A percentile compares a stretch with the other conserved stretches of the same genome.
Conservation (phyloP, 2,888 invertebrate genomes). For the Timema podura region DNA sequence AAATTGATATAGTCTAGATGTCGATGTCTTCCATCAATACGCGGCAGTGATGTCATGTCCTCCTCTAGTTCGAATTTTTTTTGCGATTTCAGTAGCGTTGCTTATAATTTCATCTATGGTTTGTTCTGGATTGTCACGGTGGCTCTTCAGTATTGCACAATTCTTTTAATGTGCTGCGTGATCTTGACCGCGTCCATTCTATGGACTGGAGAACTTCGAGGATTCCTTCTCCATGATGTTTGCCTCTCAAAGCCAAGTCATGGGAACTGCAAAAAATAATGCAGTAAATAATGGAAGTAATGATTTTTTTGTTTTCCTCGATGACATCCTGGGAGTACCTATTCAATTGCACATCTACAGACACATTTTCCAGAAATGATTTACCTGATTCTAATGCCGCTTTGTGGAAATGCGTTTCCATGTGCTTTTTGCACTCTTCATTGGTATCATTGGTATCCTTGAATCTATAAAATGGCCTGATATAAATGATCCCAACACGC, state of each 20-base stretch:
- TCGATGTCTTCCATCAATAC: too few species aligned
- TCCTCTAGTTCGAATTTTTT: too few species aligned
- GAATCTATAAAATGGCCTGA: conserved; percentile 35
- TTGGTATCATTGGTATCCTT: conserved; percentile 37
- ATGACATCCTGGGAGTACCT: conserved; percentile 25
- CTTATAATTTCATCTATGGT: too few species aligned
- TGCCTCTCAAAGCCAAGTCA: conserved; percentile 23
- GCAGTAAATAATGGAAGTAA: conserved; percentile 31
- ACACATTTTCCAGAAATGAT: conserved; percentile 34
- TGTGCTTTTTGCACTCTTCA: conserved; percentile 35
- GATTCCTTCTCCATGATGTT: conserved; percentile 32
- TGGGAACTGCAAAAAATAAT: conserved; percentile 19
- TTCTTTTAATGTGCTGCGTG: too few species aligned
- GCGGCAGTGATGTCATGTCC: too few species aligned
- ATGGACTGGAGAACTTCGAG: too few species aligned
- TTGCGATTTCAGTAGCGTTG: too few species aligned
- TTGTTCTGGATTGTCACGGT: too few species aligned
- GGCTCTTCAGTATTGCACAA: too few species aligned
- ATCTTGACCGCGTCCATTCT: too few species aligned
- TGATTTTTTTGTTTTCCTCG: conserved; percentile 32
- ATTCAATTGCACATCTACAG: conserved; percentile 30
- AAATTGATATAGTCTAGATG: too few species aligned
- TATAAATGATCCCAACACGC: conserved; percentile 36
- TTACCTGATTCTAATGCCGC: conserved; percentile 36
- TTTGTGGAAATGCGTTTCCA: conserved; percentile 34